Evolutionary conservation across 2,797 vertebrate genomes (phyloP), one percentile per base, ranked within the genome.

Genomic region (Natrix natrix): DNA sequence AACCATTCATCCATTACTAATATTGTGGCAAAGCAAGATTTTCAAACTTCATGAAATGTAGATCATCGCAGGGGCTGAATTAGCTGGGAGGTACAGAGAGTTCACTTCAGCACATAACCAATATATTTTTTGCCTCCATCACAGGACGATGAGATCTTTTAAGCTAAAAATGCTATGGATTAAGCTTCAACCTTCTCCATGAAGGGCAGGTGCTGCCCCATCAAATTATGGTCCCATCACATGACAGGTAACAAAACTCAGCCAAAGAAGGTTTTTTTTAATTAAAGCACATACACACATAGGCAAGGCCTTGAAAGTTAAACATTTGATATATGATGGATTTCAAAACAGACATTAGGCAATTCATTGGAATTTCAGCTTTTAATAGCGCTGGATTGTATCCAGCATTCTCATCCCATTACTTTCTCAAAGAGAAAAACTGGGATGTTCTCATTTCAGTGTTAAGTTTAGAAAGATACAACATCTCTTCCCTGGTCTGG

Each of bases 1-100:
- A 97, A 96, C 94, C 92, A 95, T 94, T 96, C 94, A 78, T 74
- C 95, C 61, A 2, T 60, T 92, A 52, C 87, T 94, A 95, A 94
- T 90, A 93, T 95, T 90, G 95, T 90, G 63, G 93, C 93, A 94
- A 93, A 87, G 91, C 66, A 60, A 90, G 74, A 74, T 54, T 87
- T 83, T 95, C 94, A 1, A 3, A 87, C 94, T 96, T 95, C 86
- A 90, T 26, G 6, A 52, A 95, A 12, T 60, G 59, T 74, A 74
- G 55, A 4, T 86, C 87, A 61, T 26, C 32, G 4, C 0, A 0
- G 86, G 57, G 94, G 92, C 90, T 88, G 66, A 92, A 90, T 54
- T 28, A 74, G 37, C 90, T 48, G 86, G 56, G 93, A 88, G 0
- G 12, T 63, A 2, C 0, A 1, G 52, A 4, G 94, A 90, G n/a